phyloP scores from a whole-genome alignment of 1,140 invertebrate species.

The Macrobrachium nipponense region DNA sequence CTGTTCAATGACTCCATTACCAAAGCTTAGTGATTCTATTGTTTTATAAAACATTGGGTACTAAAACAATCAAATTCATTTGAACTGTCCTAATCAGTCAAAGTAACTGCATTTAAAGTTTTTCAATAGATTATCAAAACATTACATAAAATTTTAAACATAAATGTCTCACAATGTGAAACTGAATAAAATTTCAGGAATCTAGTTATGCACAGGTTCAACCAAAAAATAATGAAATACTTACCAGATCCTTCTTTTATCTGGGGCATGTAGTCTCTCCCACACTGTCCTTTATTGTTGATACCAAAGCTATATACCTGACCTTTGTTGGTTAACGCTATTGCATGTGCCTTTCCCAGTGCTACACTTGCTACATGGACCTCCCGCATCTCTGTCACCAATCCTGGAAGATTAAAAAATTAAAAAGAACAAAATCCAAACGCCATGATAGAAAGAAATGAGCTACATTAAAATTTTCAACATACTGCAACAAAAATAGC shows the following conservation, averaged over 20 bases:
- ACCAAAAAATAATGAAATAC: background rate
- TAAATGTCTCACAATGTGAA: too few relatives aligned
- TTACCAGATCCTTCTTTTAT: conserved; percentile 61
- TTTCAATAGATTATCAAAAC: background rate
- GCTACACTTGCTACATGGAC: conserved; percentile 86
- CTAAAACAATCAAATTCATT: too few relatives aligned
- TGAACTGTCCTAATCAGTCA: too few relatives aligned
- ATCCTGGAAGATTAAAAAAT: conserved; percentile 65
- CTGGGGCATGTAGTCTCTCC: conserved; percentile 78
- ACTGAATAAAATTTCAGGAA: too few relatives aligned
- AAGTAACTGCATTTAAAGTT: background rate
- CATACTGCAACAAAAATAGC: too few relatives aligned
- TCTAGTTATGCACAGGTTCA: too few relatives aligned
- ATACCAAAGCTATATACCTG: conserved; percentile 95
- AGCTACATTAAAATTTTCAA: too few relatives aligned
- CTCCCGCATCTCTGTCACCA: conserved; percentile 77
- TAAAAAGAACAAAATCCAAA: background rate
- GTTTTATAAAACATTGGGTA: too few relatives aligned
- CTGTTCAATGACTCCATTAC: too few relatives aligned
- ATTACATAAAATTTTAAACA: too few relatives aligned
- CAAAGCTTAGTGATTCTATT: too few relatives aligned
- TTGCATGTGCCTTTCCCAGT: conserved; percentile 94
- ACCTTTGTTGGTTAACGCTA: conserved; percentile 88
- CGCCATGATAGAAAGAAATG: too few relatives aligned
- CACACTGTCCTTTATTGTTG: conserved; percentile 98